A percentile compares a stretch with the other conserved stretches of the same genome.
These are phyloP conservation scores for Talpa occidentalis DNA, from an alignment of 2,113 vertebrate species.

Conservation along the genomic window DNA sequence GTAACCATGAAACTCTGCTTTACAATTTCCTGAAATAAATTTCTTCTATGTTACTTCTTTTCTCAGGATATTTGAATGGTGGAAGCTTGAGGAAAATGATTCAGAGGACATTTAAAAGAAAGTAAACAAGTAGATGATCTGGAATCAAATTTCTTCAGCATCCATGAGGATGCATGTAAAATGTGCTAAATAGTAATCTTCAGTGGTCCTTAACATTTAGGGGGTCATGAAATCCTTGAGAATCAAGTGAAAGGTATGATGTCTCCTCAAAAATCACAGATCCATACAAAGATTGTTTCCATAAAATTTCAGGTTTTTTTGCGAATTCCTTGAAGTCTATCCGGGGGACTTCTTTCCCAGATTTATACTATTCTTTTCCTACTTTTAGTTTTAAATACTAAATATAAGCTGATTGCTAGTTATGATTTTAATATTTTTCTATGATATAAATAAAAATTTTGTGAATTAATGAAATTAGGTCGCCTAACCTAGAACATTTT, in stretches of 20 bases:
- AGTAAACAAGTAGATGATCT: background rate
- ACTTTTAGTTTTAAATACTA: background rate
- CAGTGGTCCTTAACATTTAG: background rate
- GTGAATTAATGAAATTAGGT: background rate
- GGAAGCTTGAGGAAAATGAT: background rate
- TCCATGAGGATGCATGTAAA: background rate
- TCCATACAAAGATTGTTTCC: background rate
- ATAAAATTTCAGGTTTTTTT: background rate
- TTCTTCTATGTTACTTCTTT: background rate
- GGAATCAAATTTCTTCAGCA: background rate
- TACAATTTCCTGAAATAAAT: background rate
- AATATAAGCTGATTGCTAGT: background rate
- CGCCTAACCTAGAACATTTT: background rate
- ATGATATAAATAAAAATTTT: background rate
- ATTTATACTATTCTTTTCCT: background rate
- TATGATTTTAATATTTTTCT: conserved; percentile 9
- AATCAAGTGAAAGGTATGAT: background rate
- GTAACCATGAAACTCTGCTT: background rate
- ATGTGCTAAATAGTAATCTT: background rate
- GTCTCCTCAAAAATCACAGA: background rate
- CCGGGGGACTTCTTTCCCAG: background rate
- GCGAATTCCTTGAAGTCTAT: background rate
- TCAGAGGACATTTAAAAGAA: background rate
- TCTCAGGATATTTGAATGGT: background rate
- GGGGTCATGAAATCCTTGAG: background rate